These are phyloP conservation scores for Caenorhabditis inopinata DNA, from an alignment of 1,140 invertebrate genomes.

Conservation along the genomic window DNA sequence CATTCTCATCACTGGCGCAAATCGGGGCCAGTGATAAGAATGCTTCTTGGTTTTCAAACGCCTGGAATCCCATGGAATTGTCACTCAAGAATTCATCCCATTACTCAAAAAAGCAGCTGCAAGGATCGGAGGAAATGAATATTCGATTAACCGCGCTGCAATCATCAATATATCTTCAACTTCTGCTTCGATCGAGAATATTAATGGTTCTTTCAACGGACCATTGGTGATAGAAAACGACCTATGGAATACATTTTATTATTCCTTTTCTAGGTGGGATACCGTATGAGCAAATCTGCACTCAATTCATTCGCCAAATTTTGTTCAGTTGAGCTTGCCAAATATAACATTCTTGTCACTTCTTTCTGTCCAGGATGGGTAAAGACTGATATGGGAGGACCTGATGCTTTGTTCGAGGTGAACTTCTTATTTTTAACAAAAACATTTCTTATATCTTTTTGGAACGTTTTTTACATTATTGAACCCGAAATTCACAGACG, in stretches of 20 bases:
- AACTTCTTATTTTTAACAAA: background rate
- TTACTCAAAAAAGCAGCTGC: background rate
- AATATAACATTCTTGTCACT: background rate
- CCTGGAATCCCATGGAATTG: too few species aligned
- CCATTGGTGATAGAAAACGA: too few species aligned
- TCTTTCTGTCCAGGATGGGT: conserved; percentile 4
- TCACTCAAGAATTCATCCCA: background rate
- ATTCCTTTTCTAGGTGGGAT: too few species aligned
- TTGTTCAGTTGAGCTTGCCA: background rate
- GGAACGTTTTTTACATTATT: too few species aligned
- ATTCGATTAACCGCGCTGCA: background rate
- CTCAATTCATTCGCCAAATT: background rate
- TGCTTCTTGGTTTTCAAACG: too few species aligned
- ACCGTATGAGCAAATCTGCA: background rate
- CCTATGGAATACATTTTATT: too few species aligned
- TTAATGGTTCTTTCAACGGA: too few species aligned
- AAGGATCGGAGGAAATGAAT: background rate
- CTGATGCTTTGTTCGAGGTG: background rate
- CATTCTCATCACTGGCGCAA: too few species aligned
- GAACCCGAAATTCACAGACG: too few species aligned
- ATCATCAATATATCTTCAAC: background rate
- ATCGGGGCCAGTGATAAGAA: too few species aligned
- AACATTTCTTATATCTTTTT: too few species aligned
- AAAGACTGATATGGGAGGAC: conserved; percentile 19
- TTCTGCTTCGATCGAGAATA: background rate